Conservation (phyloP, 2,888 invertebrate species). For the Cremastobaeus sp. region DNA sequence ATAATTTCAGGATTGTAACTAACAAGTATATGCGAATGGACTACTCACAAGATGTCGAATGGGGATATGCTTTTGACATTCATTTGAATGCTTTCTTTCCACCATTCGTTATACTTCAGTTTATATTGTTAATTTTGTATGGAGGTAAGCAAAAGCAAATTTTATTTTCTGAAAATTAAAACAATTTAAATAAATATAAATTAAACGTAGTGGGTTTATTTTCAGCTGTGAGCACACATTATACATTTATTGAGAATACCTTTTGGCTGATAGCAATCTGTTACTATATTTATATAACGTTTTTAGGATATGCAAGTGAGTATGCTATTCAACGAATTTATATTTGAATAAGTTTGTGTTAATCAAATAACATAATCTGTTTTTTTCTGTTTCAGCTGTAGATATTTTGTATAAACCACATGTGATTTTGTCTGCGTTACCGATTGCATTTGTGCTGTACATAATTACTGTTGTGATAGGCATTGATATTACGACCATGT, state of each 20-base stretch:
- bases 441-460: conserved; percentile 87
- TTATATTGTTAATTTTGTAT: conserved; percentile 93
- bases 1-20: conserved; percentile 85
- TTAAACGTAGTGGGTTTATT: no score
- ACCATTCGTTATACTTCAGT: conserved; percentile 94
- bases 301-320: conserved; percentile 96
- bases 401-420: conserved; percentile 48
- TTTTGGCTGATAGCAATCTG: conserved; percentile 94
- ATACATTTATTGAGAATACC: conserved; percentile 92
- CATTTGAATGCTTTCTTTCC: conserved; percentile 99
- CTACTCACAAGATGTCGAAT: conserved; percentile 91
- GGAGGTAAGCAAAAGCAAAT: conserved; percentile 81
- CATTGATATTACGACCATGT: conserved; percentile 91
- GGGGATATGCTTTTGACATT: conserved; percentile 99
- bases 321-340: conserved; percentile 67
- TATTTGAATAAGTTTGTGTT: neutral
- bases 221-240: conserved; percentile 85
- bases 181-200: neutral
- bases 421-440: conserved; percentile 83
- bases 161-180: neutral
- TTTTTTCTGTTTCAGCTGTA: conserved; percentile 39
- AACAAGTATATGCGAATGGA: conserved; percentile 87
- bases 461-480: conserved; percentile 87
- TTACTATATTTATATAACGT: conserved; percentile 98
- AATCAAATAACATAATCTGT: neutral